These are phyloP conservation scores for Noctua fimbriata DNA, from an alignment of 2,888 invertebrate genomes.

Conservation along the genomic window DNA sequence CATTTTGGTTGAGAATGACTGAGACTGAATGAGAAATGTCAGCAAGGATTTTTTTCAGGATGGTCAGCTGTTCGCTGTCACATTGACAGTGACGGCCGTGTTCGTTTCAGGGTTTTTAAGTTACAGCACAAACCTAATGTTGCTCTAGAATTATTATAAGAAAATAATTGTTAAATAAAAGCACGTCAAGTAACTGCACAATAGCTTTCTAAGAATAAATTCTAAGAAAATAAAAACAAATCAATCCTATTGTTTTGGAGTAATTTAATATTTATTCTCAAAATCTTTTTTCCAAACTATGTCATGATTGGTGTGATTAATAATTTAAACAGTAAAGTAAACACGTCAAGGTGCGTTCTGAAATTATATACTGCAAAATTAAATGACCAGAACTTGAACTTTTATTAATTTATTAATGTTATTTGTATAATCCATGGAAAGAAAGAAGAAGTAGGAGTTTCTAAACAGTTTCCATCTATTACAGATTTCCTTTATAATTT, in stretches of 20 bases:
- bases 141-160: neutral
- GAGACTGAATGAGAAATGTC: conserved; percentile 64
- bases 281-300: neutral
- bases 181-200: too few relatives aligned
- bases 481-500: neutral
- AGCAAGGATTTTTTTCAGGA: conserved; percentile 60
- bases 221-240: neutral
- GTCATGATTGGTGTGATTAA: neutral
- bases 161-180: neutral
- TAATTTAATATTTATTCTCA: neutral
- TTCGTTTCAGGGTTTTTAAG: neutral
- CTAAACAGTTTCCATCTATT: neutral
- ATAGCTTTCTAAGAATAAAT: neutral
- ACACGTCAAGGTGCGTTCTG: neutral
- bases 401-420: neutral
- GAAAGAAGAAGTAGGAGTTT: neutral
- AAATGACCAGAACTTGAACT: neutral
- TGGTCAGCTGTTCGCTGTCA: conserved; percentile 69
- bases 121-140: neutral
- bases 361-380: neutral
- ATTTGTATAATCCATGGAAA: neutral
- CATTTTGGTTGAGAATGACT: conserved; percentile 75
- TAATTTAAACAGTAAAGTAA: neutral
- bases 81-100: conserved; percentile 42
- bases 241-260: neutral